These are phyloP conservation scores for Hemichromis elongatus DNA, from an alignment of 2,113 vertebrate species.

Conservation along the genomic window DNA sequence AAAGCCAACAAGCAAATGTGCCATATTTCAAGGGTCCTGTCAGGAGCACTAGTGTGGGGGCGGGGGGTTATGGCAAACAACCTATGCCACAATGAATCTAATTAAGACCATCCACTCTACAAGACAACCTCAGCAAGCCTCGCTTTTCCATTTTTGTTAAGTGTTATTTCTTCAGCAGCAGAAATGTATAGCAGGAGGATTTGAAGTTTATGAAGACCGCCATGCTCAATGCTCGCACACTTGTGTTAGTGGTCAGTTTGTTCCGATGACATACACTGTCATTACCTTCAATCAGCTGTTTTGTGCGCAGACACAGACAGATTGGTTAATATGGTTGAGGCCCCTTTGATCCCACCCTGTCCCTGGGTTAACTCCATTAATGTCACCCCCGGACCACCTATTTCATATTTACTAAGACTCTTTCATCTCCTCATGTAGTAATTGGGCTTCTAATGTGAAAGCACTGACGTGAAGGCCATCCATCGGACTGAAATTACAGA, in stretches of 20 bases:
- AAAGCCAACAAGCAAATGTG: slow-evolving; percentile 75
- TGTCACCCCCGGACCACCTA: slow-evolving; percentile 55
- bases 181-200: background rate
- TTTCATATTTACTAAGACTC: slow-evolving; percentile 73
- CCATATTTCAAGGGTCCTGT: slow-evolving; percentile 87
- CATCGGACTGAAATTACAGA: slow-evolving; percentile 67
- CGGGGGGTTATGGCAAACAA: slow-evolving; percentile 73
- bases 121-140: background rate
- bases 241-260: slow-evolving; percentile 2
- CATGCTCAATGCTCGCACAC: background rate
- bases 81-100: slow-evolving; percentile 72
- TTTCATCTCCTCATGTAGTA: slow-evolving; percentile 63
- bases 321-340: slow-evolving; percentile 73
- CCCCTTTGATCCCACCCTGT: slow-evolving; percentile 51
- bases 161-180: background rate
- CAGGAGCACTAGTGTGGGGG: slow-evolving; percentile 32
- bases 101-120: slow-evolving; percentile 56
- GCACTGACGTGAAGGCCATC: slow-evolving; percentile 63
- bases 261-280: slow-evolving; percentile 42
- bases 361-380: slow-evolving; percentile 77
- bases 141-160: no score
- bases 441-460: slow-evolving; percentile 68
- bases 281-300: slow-evolving; percentile 59
- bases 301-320: slow-evolving; percentile 66
- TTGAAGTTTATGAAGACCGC: background rate